phyloP scores from a whole-genome alignment of 2,113 vertebrate genomes.

The Chaetodon auriga region DNA sequence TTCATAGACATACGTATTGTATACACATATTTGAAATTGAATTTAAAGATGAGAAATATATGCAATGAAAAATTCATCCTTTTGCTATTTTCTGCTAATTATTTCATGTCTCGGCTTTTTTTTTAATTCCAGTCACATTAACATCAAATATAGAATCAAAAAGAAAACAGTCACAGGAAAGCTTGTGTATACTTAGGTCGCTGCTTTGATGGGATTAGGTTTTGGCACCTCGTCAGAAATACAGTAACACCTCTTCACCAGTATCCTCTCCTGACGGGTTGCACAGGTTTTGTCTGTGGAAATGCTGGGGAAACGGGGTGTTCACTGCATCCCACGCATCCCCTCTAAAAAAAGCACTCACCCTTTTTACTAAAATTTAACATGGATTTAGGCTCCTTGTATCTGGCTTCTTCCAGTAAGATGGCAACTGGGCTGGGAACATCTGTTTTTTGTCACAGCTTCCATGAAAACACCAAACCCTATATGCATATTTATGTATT shows the following conservation, averaged over 20 bases:
- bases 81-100: neutral
- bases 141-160: neutral
- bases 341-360: conserved; percentile 41
- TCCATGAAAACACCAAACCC: conserved; percentile 39
- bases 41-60: too few relatives aligned
- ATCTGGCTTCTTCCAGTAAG: conserved; percentile 8
- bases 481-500: conserved; percentile 8
- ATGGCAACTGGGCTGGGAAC: conserved; percentile 13
- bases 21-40: too few relatives aligned
- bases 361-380: conserved; percentile 21
- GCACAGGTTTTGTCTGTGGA: conserved; percentile 37
- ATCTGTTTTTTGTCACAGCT: conserved; percentile 35
- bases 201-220: conserved; percentile 37
- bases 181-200: conserved; percentile 32
- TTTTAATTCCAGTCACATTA: conserved; percentile 4
- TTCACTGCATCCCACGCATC: conserved; percentile 44
- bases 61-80: neutral
- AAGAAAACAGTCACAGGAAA: too few relatives aligned
- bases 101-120: neutral
- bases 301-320: conserved; percentile 16
- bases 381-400: conserved; percentile 36
- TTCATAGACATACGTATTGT: too few relatives aligned
- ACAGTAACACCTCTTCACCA: conserved; percentile 38
- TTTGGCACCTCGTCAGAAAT: conserved; percentile 33
- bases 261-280: conserved; percentile 15